Evolutionary conservation across 35 echinoderm and acorn worm genomes (phyloP), one percentile per base, ranked within the genome.

Genomic region (Patiria miniata): DNA sequence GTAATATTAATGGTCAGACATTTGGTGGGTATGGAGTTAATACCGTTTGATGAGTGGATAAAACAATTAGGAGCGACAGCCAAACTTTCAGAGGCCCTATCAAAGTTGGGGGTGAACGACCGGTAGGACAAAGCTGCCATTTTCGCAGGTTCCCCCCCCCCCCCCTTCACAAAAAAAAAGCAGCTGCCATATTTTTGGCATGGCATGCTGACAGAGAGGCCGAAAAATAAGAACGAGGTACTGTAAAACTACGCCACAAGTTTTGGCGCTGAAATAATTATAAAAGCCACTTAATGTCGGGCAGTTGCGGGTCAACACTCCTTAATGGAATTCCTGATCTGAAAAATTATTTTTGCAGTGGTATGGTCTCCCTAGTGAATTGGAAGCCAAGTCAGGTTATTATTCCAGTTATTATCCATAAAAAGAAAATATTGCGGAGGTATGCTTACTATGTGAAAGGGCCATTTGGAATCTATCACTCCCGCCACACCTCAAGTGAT

Each of bases 281-380:
- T 47, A 47, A 47, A 47, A 47, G 42, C 42, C 42, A 47, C 42
- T 47, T 47, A 6, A 47, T 12, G 12, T 47, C 12, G 34, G 60
- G 22, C 30, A 73, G 65, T 73, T 73, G 7, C 19, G 65, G 65
- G 65, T 73, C 65, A 73, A 23, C 65, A 34, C 26, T 10, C 7
- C 65, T 73, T 73, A 73, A 73, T 73, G 65, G 65, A 73, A 73
- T 73, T 73, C 65, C 65, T 32, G 65, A 73, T 29, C n/a, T 9
- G 26, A 68, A 73, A 73, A 73, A 73, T 28, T 30, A 73, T 28
- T 73, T 73, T 73, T 26, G 21, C 65, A 34, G 65, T 30, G 65
- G 65, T 73, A 32, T 9, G 26, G 65, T 73, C 14, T 73, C 65
- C 34, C 65, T 30, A 26, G 65, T 73, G 65, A 23, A 73, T 73